phyloP scores from a whole-genome alignment of 2,888 invertebrate species.

The Heliconius cydno region DNA sequence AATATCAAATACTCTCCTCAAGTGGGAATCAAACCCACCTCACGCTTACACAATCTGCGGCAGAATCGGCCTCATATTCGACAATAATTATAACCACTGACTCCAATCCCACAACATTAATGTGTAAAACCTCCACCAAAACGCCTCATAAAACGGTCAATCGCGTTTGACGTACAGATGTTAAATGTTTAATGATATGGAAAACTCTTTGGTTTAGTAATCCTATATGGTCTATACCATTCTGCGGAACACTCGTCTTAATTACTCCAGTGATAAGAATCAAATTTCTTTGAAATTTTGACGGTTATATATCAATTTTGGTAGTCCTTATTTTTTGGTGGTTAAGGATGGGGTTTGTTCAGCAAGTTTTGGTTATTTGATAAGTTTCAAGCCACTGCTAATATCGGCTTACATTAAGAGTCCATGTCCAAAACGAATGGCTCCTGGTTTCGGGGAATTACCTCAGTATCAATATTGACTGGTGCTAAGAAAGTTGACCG shows the following conservation, averaged over 20 bases:
- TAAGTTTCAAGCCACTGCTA: constrained; percentile 73
- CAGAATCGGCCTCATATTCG: neutral
- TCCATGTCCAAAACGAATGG: constrained; percentile 72
- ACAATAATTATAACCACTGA: constrained; percentile 15
- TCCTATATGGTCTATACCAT: constrained; percentile 56
- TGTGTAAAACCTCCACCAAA: constrained; percentile 49
- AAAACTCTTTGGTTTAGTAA: constrained; percentile 78
- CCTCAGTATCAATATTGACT: constrained; percentile 49
- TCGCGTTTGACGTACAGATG: constrained; percentile 73
- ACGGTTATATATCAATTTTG: constrained; percentile 32
- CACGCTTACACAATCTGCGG: no score
- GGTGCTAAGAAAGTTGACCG: constrained; percentile 40
- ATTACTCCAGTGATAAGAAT: neutral
- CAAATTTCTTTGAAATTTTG: constrained; percentile 40
- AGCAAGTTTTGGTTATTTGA: constrained; percentile 52
- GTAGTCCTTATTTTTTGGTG: constrained; percentile 33
- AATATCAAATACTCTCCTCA: no score
- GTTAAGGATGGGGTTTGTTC: constrained; percentile 55
- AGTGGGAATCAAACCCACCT: no score
- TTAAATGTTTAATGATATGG: constrained; percentile 74
- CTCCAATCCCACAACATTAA: constrained; percentile 35
- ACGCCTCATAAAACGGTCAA: constrained; percentile 62
- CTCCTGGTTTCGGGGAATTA: constrained; percentile 59
- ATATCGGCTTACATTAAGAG: constrained; percentile 76
- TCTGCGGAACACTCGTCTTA: constrained; percentile 44